Percentiles rank a stretch among this genome's conserved stretches.
Conservation (phyloP, 2,888 invertebrate genomes). For the Aphodius granarius region DNA sequence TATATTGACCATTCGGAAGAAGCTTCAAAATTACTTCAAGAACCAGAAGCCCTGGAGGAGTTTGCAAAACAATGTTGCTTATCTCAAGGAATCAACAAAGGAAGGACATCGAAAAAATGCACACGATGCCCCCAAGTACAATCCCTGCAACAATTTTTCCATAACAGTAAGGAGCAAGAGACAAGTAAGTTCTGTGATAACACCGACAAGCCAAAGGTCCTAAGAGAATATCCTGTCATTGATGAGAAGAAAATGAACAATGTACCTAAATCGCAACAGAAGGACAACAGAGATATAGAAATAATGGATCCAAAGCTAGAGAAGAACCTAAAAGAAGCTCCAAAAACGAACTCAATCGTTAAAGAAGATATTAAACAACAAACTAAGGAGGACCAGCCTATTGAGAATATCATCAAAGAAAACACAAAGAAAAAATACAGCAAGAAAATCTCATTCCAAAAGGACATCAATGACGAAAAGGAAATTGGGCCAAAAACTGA, state of each 20-base stretch:
- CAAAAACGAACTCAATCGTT: neutral
- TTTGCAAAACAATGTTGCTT: constrained; percentile 15
- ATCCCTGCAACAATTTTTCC: neutral
- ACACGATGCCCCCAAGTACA: neutral
- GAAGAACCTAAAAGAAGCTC: neutral
- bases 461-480: neutral
- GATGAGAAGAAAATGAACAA: neutral
- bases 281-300: neutral
- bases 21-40: neutral
- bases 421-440: neutral
- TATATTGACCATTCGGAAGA: constrained; percentile 20
- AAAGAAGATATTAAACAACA: neutral
- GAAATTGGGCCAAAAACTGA: neutral
- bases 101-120: neutral
- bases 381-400: neutral
- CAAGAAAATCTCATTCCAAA: neutral
- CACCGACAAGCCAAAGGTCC: neutral
- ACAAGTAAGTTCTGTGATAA: neutral
- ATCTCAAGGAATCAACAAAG: constrained; percentile 2
- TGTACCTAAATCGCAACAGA: neutral
- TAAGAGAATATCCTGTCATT: neutral
- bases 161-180: neutral
- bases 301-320: neutral
- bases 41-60: constrained; percentile 11
- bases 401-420: neutral